phyloP scores from a whole-genome alignment of 64 coral and sea anemone species.

The Acropora yongei region DNA sequence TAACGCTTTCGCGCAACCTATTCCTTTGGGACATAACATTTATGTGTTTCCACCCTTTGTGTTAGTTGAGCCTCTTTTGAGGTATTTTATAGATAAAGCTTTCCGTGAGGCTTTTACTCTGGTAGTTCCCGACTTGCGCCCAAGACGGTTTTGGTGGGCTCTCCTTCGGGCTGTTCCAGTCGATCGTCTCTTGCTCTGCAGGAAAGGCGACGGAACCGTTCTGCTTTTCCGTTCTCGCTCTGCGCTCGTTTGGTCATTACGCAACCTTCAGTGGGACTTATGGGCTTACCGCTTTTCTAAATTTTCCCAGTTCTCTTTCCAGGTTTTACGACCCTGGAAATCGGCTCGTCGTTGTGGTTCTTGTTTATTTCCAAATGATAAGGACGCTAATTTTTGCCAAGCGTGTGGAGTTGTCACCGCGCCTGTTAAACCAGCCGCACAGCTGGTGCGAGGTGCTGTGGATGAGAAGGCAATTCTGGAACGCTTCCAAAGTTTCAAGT shows the following conservation, averaged over 20 bases:
- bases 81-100: not conserved
- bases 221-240: not conserved
- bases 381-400: slow-evolving; percentile 44
- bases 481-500: slow-evolving; percentile 32
- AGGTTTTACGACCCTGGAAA: slow-evolving; percentile 53
- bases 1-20: slow-evolving; percentile 29
- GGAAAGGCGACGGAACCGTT: not conserved
- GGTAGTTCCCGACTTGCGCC: slow-evolving; percentile 30
- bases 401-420: not conserved
- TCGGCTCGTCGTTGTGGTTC: not conserved
- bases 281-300: slow-evolving; percentile 26
- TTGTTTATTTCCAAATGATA: slow-evolving; percentile 38
- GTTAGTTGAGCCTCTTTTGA: not conserved
- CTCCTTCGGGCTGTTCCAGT: slow-evolving; percentile 22
- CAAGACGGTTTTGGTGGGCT: slow-evolving; percentile 38
- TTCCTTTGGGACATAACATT: slow-evolving; percentile 8
- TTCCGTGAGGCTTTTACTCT: slow-evolving; percentile 29
- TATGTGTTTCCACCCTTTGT: slow-evolving; percentile 68
- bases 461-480: not conserved
- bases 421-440: not conserved
- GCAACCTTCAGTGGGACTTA: slow-evolving; percentile 37
- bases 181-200: slow-evolving; percentile 20
- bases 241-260: not conserved
- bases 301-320: not conserved
- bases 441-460: not conserved